A percentile compares a stretch with the other conserved stretches of the same genome.
These are phyloP conservation scores for Diorhabda sublineata DNA, from an alignment of 1,140 invertebrate genomes.

Conservation along the genomic window DNA sequence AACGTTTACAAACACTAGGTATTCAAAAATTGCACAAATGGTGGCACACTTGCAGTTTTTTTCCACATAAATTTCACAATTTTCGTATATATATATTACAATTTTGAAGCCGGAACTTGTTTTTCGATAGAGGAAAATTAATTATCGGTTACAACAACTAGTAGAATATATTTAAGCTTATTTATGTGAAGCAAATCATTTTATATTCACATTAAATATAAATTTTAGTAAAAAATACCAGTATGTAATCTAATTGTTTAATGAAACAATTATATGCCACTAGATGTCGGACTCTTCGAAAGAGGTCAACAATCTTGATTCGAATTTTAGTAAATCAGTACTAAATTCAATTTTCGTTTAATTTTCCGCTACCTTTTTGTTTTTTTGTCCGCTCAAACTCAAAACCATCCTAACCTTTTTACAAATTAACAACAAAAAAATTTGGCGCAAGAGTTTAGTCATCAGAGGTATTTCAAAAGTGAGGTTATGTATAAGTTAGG, in stretches of 20 bases:
- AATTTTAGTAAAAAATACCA: too few species aligned
- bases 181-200: too few species aligned
- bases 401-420: constrained; percentile 14
- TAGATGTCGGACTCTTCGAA: too few species aligned
- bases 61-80: constrained; percentile 24
- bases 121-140: neutral
- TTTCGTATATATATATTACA: constrained; percentile 27
- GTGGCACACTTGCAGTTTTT: constrained; percentile 36
- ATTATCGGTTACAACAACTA: too few species aligned
- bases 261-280: too few species aligned
- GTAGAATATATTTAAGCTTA: too few species aligned
- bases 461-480: constrained; percentile 20
- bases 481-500: constrained; percentile 19
- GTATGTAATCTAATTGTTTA: too few species aligned
- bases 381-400: neutral
- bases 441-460: constrained; percentile 16
- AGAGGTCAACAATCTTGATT: too few species aligned
- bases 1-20: constrained; percentile 31
- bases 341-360: too few species aligned
- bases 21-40: constrained; percentile 39
- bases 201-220: too few species aligned
- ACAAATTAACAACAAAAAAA: constrained; percentile 20
- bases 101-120: constrained; percentile 25
- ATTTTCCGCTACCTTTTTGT: too few species aligned
- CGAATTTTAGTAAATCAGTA: too few species aligned